These are phyloP conservation scores for Eidolon dupreanum DNA, from an alignment of 2,797 vertebrate species.

Conservation along the genomic window DNA sequence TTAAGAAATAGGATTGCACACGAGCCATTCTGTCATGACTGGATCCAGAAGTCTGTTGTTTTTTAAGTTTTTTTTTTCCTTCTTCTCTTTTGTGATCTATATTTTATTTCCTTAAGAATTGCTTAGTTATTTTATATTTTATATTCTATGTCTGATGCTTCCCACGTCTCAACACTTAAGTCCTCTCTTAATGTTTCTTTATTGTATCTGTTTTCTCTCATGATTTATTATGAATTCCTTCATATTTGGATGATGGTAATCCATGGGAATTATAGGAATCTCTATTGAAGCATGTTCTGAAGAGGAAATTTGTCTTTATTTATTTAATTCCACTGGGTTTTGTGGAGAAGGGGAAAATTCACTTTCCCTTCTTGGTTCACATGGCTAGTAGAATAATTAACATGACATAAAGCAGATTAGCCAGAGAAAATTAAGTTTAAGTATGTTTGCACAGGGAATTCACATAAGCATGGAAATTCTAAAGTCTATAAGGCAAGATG, in stretches of 20 bases:
- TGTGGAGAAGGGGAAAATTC: not conserved
- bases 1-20: not conserved
- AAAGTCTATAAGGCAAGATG: not conserved
- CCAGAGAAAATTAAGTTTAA: not conserved
- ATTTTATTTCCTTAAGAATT: not conserved
- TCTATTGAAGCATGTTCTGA: not conserved
- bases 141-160: not conserved
- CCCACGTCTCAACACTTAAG: not conserved
- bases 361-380: not conserved
- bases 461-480: not conserved
- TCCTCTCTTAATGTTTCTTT: not conserved
- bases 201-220: not conserved
- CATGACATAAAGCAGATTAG: not conserved
- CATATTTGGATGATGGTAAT: not conserved
- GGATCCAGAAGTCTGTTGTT: not conserved
- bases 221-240: not conserved
- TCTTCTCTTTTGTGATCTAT: not conserved
- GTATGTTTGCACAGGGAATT: not conserved
- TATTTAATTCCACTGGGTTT: not conserved
- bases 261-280: not conserved
- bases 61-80: not conserved
- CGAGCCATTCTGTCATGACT: not conserved
- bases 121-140: not conserved
- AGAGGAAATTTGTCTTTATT: not conserved
- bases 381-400: not conserved